Evolutionary conservation across 2,888 invertebrate genomes (phyloP), one percentile per base, ranked within the genome.

Genomic region (Agrochola lota): DNA sequence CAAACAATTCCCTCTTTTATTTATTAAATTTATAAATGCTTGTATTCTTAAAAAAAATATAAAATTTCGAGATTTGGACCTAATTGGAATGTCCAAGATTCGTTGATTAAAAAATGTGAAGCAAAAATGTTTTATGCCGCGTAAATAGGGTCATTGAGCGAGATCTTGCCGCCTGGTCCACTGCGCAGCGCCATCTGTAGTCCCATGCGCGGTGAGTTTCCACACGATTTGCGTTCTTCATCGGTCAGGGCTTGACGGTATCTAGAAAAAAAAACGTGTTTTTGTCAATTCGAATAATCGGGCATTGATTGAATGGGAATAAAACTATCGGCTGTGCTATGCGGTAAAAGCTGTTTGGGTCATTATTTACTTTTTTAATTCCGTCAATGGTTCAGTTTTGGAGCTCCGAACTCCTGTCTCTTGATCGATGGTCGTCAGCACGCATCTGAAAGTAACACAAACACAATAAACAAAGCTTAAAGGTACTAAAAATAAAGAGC

Each of bases 381-480:
- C 98, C 86, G 96, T 96, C 64, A 98, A 91, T 0, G 98, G 98
- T 89, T 98, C 97, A 6, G 95, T 92, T 43, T 97, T 96, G 0
- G 95, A 88, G 90, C 97, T 94, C 71, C 97, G 97, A 23, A 96
- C 94, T 4, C 97, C 98, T 0, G 97, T 97, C 83, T 97, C 97
- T 1, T 97, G 97, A 91, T 98, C 97, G 1, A 98, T 97, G 0
- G 98, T 98, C 1, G 98, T 98, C 80, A 98, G 91, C n/a, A 98
- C 94, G 90, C 98, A 98, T 86, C 98, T 97, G 87, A 92, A 92
- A 94, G 80, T 78, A 71, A 46, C 30, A 40, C 1, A 46, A 60
- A 46, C 2, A 12, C 20, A 35, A 26, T 46, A 20, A 46, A 30
- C 35, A 71, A 23, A 52, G 17, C 17, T 23, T 17, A 9, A 1